phyloP scores from a whole-genome alignment of 1,140 invertebrate species.

The Palaemon carinicauda region DNA sequence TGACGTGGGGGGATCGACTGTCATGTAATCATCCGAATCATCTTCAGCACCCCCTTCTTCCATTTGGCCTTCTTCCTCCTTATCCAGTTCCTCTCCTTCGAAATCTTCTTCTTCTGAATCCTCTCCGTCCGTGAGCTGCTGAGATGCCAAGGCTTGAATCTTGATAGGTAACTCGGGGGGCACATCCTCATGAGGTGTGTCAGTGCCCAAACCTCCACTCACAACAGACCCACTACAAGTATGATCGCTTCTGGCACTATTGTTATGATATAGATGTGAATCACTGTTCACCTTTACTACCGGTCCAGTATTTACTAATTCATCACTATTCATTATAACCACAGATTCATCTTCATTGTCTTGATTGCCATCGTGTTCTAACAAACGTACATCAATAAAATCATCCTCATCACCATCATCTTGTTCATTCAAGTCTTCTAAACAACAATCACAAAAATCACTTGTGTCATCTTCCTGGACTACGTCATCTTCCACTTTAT shows the following conservation, averaged over 20 bases:
- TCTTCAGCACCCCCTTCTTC: constrained; percentile 59
- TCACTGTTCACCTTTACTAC: not conserved
- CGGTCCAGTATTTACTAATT: constrained; percentile 12
- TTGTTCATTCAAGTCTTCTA: constrained; percentile 2
- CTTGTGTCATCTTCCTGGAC: constrained; percentile 5
- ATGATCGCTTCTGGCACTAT: constrained; percentile 12
- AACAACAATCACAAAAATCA: constrained; percentile 37
- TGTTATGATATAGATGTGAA: not conserved
- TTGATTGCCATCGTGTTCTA: not conserved
- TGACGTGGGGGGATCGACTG: constrained; percentile 39
- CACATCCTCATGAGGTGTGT: constrained; percentile 29
- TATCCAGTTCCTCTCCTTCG: constrained; percentile 26
- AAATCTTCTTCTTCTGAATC: constrained; percentile 21
- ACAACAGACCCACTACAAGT: not conserved
- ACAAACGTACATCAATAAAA: not conserved
- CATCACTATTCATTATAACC: constrained; percentile 30
- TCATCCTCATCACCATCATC: constrained; percentile 3
- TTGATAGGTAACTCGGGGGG: constrained; percentile 30
- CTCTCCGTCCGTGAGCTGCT: constrained; percentile 33
- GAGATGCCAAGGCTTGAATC: constrained; percentile 17
- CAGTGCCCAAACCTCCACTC: constrained; percentile 22
- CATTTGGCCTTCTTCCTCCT: constrained; percentile 22
- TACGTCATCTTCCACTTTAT: not conserved
- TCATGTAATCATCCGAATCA: constrained; percentile 55
- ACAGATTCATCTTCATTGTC: not conserved